Conservation (phyloP, 2,113 vertebrate genomes). For the Melanocharis versteri region DNA sequence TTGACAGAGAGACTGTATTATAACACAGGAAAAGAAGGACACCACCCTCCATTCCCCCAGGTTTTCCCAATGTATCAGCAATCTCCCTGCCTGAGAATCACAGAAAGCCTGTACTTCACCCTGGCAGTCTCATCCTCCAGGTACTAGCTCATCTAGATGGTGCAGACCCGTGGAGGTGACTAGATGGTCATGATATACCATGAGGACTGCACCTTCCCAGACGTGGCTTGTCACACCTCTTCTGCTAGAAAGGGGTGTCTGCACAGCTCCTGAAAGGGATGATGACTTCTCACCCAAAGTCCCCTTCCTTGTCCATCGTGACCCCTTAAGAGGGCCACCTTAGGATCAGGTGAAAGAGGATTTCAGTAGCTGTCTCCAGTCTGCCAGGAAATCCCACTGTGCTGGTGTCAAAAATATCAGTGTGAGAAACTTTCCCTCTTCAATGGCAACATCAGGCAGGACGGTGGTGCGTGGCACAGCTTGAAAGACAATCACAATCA, state of each 20-base stretch:
- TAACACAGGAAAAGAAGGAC: not conserved
- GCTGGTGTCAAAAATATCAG: not conserved
- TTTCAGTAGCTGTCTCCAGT: not conserved
- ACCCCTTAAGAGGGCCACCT: not conserved
- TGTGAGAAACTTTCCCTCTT: not conserved
- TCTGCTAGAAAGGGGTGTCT: not conserved
- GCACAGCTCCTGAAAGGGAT: not conserved
- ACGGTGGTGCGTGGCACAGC: accelerated
- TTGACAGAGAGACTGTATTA: not conserved
- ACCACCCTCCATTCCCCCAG: accelerated
- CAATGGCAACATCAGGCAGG: not conserved
- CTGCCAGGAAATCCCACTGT: not conserved
- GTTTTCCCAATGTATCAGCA: not conserved
- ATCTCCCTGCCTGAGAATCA: not conserved
- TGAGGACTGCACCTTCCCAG: not conserved
- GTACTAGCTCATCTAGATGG: not conserved
- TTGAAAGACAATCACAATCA: not conserved
- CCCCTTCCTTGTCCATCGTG: not conserved
- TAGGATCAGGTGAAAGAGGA: not conserved
- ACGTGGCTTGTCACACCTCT: accelerated
- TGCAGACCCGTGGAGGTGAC: not conserved
- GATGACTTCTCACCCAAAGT: not conserved
- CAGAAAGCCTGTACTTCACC: not conserved
- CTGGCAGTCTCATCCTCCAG: not conserved
- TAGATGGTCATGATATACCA: accelerated